phyloP scores from a whole-genome alignment of 2,113 vertebrate species.

The Sinocyclocheilus anophthalmus region DNA sequence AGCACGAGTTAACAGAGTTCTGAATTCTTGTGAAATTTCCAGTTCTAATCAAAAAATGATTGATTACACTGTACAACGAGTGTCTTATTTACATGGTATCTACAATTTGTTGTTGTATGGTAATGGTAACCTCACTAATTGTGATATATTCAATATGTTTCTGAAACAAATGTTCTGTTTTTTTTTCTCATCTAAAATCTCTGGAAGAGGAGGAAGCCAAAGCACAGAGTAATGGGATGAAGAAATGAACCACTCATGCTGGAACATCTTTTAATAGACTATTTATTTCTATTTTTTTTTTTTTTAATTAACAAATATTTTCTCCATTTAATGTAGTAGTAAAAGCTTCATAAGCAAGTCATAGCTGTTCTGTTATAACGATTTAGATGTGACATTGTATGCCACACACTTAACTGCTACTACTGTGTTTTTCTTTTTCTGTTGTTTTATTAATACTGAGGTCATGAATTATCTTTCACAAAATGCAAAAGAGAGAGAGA shows the following conservation, averaged over 20 bases:
- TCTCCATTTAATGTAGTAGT: too few species aligned
- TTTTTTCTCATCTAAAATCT: conserved; percentile 59
- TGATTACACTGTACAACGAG: background rate
- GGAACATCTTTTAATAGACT: background rate
- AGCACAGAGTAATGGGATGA: conserved; percentile 56
- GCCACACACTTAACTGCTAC: background rate
- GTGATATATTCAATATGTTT: background rate
- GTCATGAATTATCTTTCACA: too few species aligned
- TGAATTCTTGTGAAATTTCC: background rate
- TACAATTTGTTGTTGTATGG: background rate
- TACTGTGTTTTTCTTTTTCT: background rate
- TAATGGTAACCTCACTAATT: background rate
- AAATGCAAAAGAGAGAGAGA: too few species aligned
- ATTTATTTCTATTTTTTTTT: background rate
- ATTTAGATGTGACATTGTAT: background rate
- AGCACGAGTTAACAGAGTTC: background rate
- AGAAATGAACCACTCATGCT: conserved; percentile 40
- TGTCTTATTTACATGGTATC: background rate
- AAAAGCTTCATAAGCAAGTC: background rate
- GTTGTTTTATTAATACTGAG: background rate
- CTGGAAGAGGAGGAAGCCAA: conserved; percentile 71
- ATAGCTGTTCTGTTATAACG: background rate
- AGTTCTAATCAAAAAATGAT: background rate
- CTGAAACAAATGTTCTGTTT: background rate
- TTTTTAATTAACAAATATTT: background rate